phyloP scores from a whole-genome alignment of 2,888 invertebrate species.

The Escarpia spicata region DNA sequence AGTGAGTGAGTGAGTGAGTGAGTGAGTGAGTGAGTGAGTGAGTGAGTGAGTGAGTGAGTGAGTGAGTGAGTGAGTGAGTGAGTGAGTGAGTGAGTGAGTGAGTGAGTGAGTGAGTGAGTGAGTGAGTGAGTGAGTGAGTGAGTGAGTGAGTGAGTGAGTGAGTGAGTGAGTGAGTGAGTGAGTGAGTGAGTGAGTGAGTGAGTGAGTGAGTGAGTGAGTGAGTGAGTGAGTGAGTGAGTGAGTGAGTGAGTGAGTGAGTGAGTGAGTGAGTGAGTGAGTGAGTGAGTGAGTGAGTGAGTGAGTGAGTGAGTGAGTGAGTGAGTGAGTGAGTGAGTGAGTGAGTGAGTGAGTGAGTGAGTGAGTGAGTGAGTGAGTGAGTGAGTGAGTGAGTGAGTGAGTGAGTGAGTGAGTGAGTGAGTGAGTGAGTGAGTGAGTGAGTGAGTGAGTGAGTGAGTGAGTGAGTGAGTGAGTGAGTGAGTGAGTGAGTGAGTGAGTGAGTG shows the following conservation, averaged over 20 bases:
- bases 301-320: slow-evolving; percentile 34
- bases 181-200: background rate
- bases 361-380: slow-evolving; percentile 21
- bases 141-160: no score
- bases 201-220: slow-evolving; percentile 33
- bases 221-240: slow-evolving; percentile 30
- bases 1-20: slow-evolving; percentile 27
- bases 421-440: background rate
- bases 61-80: background rate
- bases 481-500: no score
- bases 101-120: no score
- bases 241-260: slow-evolving; percentile 36
- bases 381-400: background rate
- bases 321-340: slow-evolving; percentile 24
- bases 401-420: background rate
- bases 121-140: no score
- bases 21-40: slow-evolving; percentile 26
- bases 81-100: no score
- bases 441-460: no score
- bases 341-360: slow-evolving; percentile 26
- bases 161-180: no score
- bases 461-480: no score
- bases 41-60: background rate
- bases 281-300: slow-evolving; percentile 34
- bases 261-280: slow-evolving; percentile 35